Evolutionary conservation across 2,888 invertebrate genomes (phyloP), one percentile per base, ranked within the genome.

Genomic region (Biston betularia): DNA sequence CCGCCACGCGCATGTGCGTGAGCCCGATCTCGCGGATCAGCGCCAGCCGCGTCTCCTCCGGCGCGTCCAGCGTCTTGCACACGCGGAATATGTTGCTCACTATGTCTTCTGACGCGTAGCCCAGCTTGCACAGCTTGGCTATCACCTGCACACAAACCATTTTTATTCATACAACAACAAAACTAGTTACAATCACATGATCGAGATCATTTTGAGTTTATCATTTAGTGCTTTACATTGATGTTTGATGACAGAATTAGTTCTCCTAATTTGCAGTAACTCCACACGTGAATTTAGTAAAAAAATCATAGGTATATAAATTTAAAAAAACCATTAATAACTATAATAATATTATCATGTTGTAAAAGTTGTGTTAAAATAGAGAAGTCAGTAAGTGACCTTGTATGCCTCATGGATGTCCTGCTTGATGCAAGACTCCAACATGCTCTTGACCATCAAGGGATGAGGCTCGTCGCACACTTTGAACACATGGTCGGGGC

Each of bases 381-480:
- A 24, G 24, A 24, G 3, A 24, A 46, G 14, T 38, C 38, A 9
- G 7, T 24, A 46, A 15, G 15, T 2, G 8, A 90, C 92, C 89
- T 96, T 97, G 83, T 97, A 98, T 0, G 99, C 98, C 75, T 96
- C 96, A 68, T 97, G 96, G 68, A 99, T 96, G 80, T 98, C 96
- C 49, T 96, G 97, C 61, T 95, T 92, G 0, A 95, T 91, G 89
- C 99, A 99, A 76, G 96, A 95, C 72, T 97, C 95, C 55, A 99
- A 92, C 98, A 99, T 99, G 79, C 97, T 96, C 87, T 97, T 97
- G 56, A 99, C 96, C 2, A 98, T 91, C 85, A 98, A 95, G 0
- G 99, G 99, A 93, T 99, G 99, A 0, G 99, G 99, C 89, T 99
- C 99, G 88, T 99, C 99, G 87, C 99, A 99, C 10, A 99, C 99